phyloP scores from a whole-genome alignment of 2,113 vertebrate genomes.

The Cardinalis cardinalis region DNA sequence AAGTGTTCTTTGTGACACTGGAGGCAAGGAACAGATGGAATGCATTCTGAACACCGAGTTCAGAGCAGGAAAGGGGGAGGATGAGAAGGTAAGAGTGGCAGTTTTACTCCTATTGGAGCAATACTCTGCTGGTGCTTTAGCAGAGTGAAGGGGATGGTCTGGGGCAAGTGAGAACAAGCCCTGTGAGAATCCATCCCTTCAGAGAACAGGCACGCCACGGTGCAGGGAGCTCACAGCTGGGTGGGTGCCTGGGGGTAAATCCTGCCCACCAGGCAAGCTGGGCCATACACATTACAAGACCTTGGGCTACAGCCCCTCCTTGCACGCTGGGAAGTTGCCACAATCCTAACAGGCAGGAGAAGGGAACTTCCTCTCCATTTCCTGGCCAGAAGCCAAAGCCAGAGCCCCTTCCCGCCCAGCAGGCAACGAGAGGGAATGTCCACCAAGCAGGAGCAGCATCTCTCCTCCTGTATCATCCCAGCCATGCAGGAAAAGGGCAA shows the following conservation, averaged over 20 bases:
- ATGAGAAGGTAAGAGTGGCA: neutral
- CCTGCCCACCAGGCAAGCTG: neutral
- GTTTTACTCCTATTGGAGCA: neutral
- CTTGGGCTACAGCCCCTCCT: neutral
- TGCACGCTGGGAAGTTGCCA: accelerated
- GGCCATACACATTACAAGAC: neutral
- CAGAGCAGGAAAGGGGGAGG: neutral
- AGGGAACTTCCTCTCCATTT: neutral
- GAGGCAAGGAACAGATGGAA: neutral
- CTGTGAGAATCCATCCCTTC: neutral
- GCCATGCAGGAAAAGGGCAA: neutral
- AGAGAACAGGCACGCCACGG: neutral
- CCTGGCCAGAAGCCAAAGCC: neutral
- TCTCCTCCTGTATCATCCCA: neutral
- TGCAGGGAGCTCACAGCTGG: neutral
- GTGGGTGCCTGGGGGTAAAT: neutral
- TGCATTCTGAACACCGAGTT: neutral
- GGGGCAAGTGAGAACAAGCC: neutral
- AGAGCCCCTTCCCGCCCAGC: neutral
- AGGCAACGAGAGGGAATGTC: neutral
- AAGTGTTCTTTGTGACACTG: neutral
- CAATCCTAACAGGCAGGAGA: neutral
- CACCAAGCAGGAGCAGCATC: neutral
- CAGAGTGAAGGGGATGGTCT: neutral
- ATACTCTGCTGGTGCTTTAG: neutral